Percentiles rank a stretch among this genome's conserved stretches.
These are phyloP conservation scores for Chionodraco myersi DNA, from an alignment of 2,113 vertebrate species.

Conservation along the genomic window DNA sequence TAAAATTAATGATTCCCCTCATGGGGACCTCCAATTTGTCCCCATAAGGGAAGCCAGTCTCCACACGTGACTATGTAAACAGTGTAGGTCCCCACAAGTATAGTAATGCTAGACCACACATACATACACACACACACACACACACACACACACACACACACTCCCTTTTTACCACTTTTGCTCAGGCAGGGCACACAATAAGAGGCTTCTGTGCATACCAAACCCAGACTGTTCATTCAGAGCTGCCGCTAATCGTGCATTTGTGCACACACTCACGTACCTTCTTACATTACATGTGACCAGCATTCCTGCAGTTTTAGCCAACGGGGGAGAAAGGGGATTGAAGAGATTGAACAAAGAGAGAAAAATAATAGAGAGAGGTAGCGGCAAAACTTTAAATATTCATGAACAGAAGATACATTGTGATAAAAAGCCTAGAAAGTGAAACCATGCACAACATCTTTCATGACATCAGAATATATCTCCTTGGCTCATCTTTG, in stretches of 20 bases:
- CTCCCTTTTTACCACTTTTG: conserved; percentile 50
- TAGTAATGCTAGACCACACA: background rate
- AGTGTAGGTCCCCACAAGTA: too few relatives aligned
- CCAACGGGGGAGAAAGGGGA: conserved; percentile 36
- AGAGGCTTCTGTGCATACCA: conserved; percentile 68
- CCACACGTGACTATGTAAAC: too few relatives aligned
- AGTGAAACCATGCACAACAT: background rate
- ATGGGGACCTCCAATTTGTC: too few relatives aligned
- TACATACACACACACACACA: too few relatives aligned
- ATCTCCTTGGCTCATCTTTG: background rate
- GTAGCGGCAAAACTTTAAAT: conserved; percentile 6
- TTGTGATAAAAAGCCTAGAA: conserved; percentile 5
- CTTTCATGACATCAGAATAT: background rate
- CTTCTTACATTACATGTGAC: conserved; percentile 61
- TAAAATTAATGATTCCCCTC: too few relatives aligned
- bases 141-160: conserved; percentile 10
- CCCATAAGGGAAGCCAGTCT: too few relatives aligned
- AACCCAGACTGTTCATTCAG: conserved; percentile 62
- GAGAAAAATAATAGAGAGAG: conserved; percentile 13
- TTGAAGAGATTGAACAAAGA: conserved; percentile 34
- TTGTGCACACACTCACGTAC: conserved; percentile 38
- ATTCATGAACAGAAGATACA: conserved; percentile 9
- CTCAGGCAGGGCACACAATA: conserved; percentile 54
- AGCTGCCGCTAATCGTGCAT: conserved; percentile 50
- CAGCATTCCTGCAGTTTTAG: conserved; percentile 62